Evolutionary conservation across 2,888 invertebrate species (phyloP).

Genomic region (Coenonympha arcania): DNA sequence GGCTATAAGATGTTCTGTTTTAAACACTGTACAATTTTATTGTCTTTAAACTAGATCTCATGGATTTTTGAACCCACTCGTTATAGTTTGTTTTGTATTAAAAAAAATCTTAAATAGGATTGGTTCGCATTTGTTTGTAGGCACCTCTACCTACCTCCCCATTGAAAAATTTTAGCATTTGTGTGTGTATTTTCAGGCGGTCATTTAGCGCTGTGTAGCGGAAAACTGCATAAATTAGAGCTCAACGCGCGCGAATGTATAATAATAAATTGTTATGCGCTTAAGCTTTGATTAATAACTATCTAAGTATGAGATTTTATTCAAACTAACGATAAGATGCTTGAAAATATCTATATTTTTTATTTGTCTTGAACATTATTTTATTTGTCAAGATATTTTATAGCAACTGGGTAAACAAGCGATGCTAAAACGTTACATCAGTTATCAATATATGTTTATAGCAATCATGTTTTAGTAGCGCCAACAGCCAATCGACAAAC

Average conservation of each 20-base stretch:
- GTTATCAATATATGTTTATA: background rate
- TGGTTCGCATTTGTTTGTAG: too few species aligned
- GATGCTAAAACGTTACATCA: background rate
- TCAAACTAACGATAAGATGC: too few species aligned
- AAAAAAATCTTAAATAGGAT: too few species aligned
- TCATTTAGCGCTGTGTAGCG: background rate
- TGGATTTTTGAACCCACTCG: too few species aligned
- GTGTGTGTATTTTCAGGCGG: background rate
- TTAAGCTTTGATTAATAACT: too few species aligned
- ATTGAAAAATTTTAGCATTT: background rate
- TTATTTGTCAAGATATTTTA: background rate
- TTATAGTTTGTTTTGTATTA: too few species aligned
- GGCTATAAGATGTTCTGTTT: too few species aligned
- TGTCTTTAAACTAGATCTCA: too few species aligned
- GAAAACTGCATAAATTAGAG: conserved; percentile 10
- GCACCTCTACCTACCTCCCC: background rate
- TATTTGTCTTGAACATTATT: background rate
- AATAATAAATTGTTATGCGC: background rate
- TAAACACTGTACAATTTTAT: too few species aligned
- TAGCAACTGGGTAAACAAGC: background rate
- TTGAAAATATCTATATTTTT: background rate
- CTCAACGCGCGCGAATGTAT: conserved; percentile 11
- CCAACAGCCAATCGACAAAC: background rate
- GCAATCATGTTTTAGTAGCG: background rate
- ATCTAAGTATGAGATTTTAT: too few species aligned